Base-by-base conservation (phyloP, 2,113 vertebrate species). In the Circaetus gallicus region DNA sequence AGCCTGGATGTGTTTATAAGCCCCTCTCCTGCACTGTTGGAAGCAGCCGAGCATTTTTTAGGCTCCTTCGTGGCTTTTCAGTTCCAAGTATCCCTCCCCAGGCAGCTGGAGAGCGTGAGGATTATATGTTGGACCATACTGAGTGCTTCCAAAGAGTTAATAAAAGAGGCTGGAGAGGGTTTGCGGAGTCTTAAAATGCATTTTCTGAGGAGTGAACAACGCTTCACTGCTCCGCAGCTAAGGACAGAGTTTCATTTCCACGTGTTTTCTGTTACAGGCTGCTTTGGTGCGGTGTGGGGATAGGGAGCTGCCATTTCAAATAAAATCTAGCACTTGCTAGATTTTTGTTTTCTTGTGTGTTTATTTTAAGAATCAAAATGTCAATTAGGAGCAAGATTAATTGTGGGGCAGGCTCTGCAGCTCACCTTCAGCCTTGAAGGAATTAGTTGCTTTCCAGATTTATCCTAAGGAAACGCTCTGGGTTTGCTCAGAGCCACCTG, bases 51-150 rank as follows among this genome's bases (percentile, higher is more conserved):
- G 29, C 25, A 19, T 69, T 89, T 86, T 82, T 85, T 47, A 34
- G 63, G 45, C 63, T 89, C 42, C 29, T 32, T 36, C 1, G 0
- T 66, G 52, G 59, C 63, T 93, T 89, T 56, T 50, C 6, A 0
- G 42, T 76, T 90, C 91, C 80, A 56, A 85, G 47, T n/a, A 34
- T 91, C 84, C 70, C 29, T 76, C 74, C 56, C 80, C 47, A 31
- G 40, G 74, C 87, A 90, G 82, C 83, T 83, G 91, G 78, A 73
- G 56, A 87, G 13, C 7, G 0, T 86, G 67, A 70, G 67, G 45
- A 56, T 59, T 34, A 16, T 43, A 16, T 0, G 0, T n/a, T 12
- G 72, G 62, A 22, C 47, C 0, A 0, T 29, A 26, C 8, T 1
- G 3, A 81, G 40, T 10, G 32, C 79, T 84, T 70, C 88, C 94